Base-by-base conservation (phyloP, 2,797 vertebrate species). In the Phataginus tricuspis region DNA sequence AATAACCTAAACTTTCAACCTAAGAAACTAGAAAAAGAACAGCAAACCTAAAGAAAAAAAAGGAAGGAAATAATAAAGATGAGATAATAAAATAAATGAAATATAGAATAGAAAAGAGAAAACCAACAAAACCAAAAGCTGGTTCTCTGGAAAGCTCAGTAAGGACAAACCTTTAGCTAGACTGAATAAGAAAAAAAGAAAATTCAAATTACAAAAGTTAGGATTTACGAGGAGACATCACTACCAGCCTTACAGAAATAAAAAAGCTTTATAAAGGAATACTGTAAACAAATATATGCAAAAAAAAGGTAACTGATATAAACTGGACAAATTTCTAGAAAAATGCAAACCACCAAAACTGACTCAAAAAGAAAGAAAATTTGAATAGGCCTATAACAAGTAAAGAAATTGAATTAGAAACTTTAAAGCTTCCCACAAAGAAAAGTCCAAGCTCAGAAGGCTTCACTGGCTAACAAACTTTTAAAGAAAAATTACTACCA, bases 401-500 rank as follows among this genome's bases (percentile, higher is more conserved):
- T 86, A 63, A 94, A 83, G 66, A 93, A 95, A 64, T 53, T 93
- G 39, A 75, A 69, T 90, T 90, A 78, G 34, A 80, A 66, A 88
- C 66, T 88, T 92, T 80, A 34, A 90, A 94, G 91, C 29, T 74
- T 86, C 13, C 42, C 80, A 71, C 18, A 96, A 91, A 69, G 45
- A 75, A 91, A 79, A 93, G 19, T 49, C 34, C 21, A 95, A 80
- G 16, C 18, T 51, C 29, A 92, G 37, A 59, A 75, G 42, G 27
- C 37, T 91, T 94, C 37, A 75, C 13, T 79, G 23, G 51, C 49
- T 72, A 66, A 25, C 49, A 57, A 89, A 83, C 31, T 69, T 53
- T 79, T 84, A 87, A 69, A 63, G 15, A 79, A 64, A 4, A 78
- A 69, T 57, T 86, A 93, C 89, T 79, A 68, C 49, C 16, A 72